Evolutionary conservation across 2,797 vertebrate species (phyloP).

Genomic region (Alosa sapidissima): DNA sequence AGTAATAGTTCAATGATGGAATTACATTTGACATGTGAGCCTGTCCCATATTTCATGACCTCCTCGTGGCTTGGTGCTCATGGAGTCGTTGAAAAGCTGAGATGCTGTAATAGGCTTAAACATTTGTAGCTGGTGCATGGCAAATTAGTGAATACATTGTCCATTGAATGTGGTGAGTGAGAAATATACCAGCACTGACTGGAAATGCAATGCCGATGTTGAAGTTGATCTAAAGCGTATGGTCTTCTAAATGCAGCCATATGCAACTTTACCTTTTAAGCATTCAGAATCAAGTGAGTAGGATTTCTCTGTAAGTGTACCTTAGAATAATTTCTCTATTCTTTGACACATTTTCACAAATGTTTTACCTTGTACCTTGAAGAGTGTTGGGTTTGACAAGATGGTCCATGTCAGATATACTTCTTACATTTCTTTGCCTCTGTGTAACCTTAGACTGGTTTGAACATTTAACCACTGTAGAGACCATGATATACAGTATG

Average conservation of each 20-base stretch:
- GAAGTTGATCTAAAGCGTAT: conserved; percentile 10
- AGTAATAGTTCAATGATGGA: neutral
- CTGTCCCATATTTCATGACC: neutral
- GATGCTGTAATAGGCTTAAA: conserved; percentile 9
- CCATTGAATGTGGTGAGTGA: conserved; percentile 19
- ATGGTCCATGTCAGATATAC: neutral
- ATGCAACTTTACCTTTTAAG: neutral
- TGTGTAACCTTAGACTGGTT: conserved; percentile 11
- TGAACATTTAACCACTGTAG: neutral
- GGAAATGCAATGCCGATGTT: conserved; percentile 1
- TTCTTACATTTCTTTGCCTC: neutral
- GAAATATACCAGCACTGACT: conserved; percentile 14
- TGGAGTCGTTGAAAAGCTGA: neutral
- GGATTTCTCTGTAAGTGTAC: neutral
- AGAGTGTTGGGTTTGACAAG: neutral
- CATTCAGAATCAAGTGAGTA: neutral
- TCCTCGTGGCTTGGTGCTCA: neutral
- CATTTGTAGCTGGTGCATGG: neutral
- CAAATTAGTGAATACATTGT: conserved; percentile 19
- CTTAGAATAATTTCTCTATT: neutral
- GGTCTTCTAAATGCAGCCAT: neutral
- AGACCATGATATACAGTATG: conserved; percentile 17
- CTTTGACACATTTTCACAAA: too few relatives aligned
- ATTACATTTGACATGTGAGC: conserved; percentile 3
- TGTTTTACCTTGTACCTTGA: too few relatives aligned